Evolutionary conservation across 1,140 invertebrate genomes (phyloP).

Genomic region (Trissolcus basalis): DNA sequence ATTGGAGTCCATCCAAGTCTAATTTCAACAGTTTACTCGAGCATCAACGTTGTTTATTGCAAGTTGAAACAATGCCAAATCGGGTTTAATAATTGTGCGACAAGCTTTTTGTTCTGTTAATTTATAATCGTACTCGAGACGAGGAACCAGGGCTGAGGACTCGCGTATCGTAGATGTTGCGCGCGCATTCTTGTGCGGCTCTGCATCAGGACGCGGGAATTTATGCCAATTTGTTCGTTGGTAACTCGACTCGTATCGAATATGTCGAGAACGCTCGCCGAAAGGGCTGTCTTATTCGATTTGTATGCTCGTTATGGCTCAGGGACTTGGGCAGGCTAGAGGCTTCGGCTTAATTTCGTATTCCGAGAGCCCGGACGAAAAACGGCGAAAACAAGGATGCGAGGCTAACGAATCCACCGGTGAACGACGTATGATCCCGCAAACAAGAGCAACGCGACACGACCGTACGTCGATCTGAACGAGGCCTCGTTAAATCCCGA

Average conservation of each 20-base stretch:
- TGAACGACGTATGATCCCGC: conserved; percentile 38
- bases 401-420: conserved; percentile 65
- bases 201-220: conserved; percentile 60
- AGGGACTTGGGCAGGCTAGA: conserved; percentile 35
- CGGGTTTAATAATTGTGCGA: too few species aligned
- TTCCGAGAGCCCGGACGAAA: conserved; percentile 56
- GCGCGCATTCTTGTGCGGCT: conserved; percentile 46
- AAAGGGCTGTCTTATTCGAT: conserved; percentile 64
- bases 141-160: too few species aligned
- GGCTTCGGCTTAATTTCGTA: conserved; percentile 67
- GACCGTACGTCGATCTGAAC: conserved; percentile 49
- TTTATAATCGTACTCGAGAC: too few species aligned
- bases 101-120: too few species aligned
- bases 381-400: conserved; percentile 40
- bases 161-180: conserved; percentile 35
- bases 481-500: conserved; percentile 70
- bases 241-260: conserved; percentile 59
- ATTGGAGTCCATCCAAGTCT: too few species aligned
- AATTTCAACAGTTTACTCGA: too few species aligned
- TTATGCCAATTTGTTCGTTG: conserved; percentile 72
- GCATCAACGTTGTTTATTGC: too few species aligned
- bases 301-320: conserved; percentile 69
- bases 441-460: conserved; percentile 50
- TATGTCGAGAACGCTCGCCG: conserved; percentile 57
- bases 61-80: too few species aligned